Percentiles rank a stretch among this genome's conserved stretches.
phyloP scores from a whole-genome alignment of 2,888 invertebrate genomes.

The Eumerus sabulonum region DNA sequence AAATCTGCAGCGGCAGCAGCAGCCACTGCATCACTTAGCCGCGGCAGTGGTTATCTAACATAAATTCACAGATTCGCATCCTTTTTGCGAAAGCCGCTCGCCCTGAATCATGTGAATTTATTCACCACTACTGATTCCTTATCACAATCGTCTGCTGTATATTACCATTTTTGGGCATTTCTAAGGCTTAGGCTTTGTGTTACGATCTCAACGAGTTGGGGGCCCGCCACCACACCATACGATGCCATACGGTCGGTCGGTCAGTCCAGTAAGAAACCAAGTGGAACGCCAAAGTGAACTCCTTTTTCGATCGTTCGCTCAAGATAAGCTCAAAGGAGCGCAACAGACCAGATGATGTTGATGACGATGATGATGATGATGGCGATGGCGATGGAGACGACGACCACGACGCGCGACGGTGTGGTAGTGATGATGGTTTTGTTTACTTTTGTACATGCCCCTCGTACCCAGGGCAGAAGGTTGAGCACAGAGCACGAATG shows the following conservation, averaged over 20 bases:
- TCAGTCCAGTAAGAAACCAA: conserved; percentile 19
- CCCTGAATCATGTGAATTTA: conserved; percentile 69
- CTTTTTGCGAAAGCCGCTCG: conserved; percentile 66
- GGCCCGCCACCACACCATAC: neutral
- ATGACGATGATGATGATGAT: conserved; percentile 25
- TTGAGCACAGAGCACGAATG: conserved; percentile 20
- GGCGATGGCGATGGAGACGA: conserved; percentile 23
- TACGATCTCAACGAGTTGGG: conserved; percentile 35
- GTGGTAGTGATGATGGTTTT: conserved; percentile 53
- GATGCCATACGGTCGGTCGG: neutral
- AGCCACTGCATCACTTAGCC: conserved; percentile 69
- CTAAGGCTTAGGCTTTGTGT: conserved; percentile 48
- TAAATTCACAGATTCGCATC: conserved; percentile 69
- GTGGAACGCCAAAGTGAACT: conserved; percentile 45
- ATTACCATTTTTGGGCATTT: conserved; percentile 68
- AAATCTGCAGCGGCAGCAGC: conserved; percentile 65
- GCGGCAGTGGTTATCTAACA: conserved; percentile 62
- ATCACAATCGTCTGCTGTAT: conserved; percentile 65
- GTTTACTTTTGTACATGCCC: conserved; percentile 50
- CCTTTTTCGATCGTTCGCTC: conserved; percentile 54
- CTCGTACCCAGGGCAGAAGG: conserved; percentile 43
- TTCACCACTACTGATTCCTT: conserved; percentile 66
- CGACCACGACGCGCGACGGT: conserved; percentile 16
- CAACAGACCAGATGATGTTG: conserved; percentile 55
- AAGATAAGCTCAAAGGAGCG: conserved; percentile 52